phyloP scores from a whole-genome alignment of 2,797 vertebrate species.

The Anisognathus igniventris region DNA sequence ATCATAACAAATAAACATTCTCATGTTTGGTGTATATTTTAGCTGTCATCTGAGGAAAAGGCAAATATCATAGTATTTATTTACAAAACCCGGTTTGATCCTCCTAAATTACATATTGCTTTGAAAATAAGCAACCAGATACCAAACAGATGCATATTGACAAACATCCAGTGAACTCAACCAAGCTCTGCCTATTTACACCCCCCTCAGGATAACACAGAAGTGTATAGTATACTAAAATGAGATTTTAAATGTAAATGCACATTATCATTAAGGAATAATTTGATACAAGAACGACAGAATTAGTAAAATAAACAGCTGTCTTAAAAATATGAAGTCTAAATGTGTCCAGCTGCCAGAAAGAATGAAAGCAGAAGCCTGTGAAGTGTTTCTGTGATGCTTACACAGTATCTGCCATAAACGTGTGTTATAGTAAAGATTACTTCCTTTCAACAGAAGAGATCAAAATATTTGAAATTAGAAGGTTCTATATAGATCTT shows the following conservation, averaged over 20 bases:
- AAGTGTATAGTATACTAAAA: neutral
- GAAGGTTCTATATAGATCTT: neutral
- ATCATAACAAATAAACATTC: conserved; percentile 26
- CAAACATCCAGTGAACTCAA: neutral
- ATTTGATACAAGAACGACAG: neutral
- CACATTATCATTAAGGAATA: conserved; percentile 28
- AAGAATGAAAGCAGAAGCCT: neutral
- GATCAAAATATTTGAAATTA: neutral
- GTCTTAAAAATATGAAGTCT: conserved; percentile 14
- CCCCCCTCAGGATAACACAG: neutral
- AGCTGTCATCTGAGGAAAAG: conserved; percentile 7
- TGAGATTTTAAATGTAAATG: conserved; percentile 37
- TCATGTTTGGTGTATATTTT: neutral
- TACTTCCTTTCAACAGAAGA: neutral
- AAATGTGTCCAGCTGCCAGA: conserved; percentile 16
- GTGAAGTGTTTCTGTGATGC: neutral
- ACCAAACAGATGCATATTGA: neutral
- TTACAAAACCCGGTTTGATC: neutral
- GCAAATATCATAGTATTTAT: neutral
- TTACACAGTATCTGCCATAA: neutral
- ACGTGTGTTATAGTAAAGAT: neutral
- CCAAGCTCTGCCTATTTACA: neutral
- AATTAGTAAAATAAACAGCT: conserved; percentile 32
- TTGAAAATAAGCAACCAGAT: neutral
- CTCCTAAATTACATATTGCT: neutral